phyloP scores from a whole-genome alignment of 2,113 vertebrate genomes.

The Embiotoca jacksoni region DNA sequence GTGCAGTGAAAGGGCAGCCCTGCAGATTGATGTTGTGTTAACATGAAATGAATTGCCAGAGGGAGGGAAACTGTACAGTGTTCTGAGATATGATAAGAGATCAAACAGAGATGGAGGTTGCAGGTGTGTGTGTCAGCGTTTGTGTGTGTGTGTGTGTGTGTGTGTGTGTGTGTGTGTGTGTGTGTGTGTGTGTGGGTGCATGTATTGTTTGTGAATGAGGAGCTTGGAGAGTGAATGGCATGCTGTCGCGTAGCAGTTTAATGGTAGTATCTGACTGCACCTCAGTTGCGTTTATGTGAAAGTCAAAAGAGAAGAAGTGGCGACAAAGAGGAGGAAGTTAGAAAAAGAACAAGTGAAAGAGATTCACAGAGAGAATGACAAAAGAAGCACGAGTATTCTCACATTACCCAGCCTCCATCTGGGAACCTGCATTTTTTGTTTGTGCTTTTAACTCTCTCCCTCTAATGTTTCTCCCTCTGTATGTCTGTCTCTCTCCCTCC shows the following conservation, averaged over 20 bases:
- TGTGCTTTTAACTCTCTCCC: slow-evolving; percentile 37
- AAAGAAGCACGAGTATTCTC: slow-evolving; percentile 1
- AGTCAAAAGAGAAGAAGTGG: background rate
- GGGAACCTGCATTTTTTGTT: slow-evolving; percentile 42
- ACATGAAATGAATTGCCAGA: slow-evolving; percentile 71
- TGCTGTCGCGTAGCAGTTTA: background rate
- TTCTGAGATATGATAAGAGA: slow-evolving; percentile 63
- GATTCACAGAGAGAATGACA: background rate
- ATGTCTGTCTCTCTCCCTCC: slow-evolving; percentile 30
- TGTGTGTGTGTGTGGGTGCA: slow-evolving; percentile 7
- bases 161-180: slow-evolving; percentile 14
- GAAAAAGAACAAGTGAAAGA: slow-evolving; percentile 4
- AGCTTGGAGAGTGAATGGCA: slow-evolving; percentile 23
- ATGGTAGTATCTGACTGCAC: slow-evolving; percentile 1
- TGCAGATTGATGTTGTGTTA: slow-evolving; percentile 69
- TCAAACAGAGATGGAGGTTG: slow-evolving; percentile 44
- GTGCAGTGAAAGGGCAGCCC: slow-evolving; percentile 54
- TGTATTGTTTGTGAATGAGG: slow-evolving; percentile 57
- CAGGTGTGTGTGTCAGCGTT: slow-evolving; percentile 31
- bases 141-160: slow-evolving; percentile 16
- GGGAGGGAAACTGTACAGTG: slow-evolving; percentile 58
- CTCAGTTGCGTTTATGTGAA: background rate
- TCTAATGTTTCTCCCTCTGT: slow-evolving; percentile 37
- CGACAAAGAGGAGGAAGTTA: background rate
- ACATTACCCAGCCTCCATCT: slow-evolving; percentile 29